Evolutionary conservation across 2,797 vertebrate species (phyloP).

Genomic region (Urophycis tenuis): DNA sequence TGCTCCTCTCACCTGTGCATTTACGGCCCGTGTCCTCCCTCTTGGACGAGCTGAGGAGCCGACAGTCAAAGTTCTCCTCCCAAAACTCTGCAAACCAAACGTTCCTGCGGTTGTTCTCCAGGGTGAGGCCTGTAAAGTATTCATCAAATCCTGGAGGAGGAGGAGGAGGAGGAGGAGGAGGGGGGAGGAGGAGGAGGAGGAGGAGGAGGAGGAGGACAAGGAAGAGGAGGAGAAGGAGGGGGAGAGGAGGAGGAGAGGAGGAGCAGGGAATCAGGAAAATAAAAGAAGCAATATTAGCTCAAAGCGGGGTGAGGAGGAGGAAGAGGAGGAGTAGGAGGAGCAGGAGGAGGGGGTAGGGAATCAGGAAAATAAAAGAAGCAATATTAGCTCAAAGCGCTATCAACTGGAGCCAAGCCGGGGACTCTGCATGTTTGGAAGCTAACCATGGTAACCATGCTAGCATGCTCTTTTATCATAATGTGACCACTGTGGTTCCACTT

Average conservation of each 20-base stretch:
- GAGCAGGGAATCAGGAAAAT: background rate
- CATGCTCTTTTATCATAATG: constrained; percentile 54
- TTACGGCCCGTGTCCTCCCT: constrained; percentile 86
- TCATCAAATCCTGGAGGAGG: constrained; percentile 79
- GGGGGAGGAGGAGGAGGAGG: no score
- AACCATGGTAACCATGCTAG: constrained; percentile 33
- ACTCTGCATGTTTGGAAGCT: constrained; percentile 41
- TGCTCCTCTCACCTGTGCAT: constrained; percentile 78
- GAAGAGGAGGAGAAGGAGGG: no score
- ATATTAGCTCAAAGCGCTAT: background rate
- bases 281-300: background rate
- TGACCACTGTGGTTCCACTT: constrained; percentile 55
- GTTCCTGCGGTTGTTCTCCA: constrained; percentile 92
- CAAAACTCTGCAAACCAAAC: constrained; percentile 95
- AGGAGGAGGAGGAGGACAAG: no score
- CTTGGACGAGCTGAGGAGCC: constrained; percentile 85
- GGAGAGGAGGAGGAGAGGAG: background rate
- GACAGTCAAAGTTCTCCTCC: constrained; percentile 96
- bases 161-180: no score
- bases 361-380: background rate
- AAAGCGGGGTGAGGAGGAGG: background rate
- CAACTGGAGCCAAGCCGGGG: constrained; percentile 26
- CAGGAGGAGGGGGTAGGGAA: background rate
- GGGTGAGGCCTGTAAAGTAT: constrained; percentile 84
- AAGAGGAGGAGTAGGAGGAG: no score